phyloP scores from a whole-genome alignment of 2,888 invertebrate species.

The Geophilus truncorum region DNA sequence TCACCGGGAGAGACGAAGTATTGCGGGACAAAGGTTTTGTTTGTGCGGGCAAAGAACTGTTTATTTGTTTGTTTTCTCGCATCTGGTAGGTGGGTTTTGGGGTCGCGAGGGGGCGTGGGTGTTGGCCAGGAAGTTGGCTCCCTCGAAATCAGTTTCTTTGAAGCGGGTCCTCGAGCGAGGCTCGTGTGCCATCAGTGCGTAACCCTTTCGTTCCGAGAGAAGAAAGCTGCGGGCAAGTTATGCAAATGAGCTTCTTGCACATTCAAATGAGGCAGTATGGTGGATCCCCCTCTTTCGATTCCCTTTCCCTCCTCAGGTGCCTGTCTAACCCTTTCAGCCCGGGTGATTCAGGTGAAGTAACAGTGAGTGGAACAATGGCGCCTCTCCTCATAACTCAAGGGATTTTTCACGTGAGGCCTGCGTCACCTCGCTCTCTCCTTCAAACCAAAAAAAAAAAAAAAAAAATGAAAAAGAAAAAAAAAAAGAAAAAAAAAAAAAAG shows the following conservation, averaged over 20 bases:
- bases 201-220: conserved; percentile 23
- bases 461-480: neutral
- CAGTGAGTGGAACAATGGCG: conserved; percentile 24
- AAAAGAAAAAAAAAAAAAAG: neutral
- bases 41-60: neutral
- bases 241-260: conserved; percentile 18
- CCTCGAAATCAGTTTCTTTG: conserved; percentile 18
- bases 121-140: conserved; percentile 24
- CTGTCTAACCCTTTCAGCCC: conserved; percentile 23
- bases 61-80: conserved; percentile 15
- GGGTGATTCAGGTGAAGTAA: conserved; percentile 20
- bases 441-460: neutral
- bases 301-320: conserved; percentile 19
- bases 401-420: conserved; percentile 27
- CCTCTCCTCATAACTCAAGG: conserved; percentile 27
- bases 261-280: conserved; percentile 25
- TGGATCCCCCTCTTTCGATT: conserved; percentile 7
- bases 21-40: no score
- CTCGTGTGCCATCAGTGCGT: conserved; percentile 27
- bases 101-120: conserved; percentile 24
- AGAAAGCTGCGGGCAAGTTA: conserved; percentile 27
- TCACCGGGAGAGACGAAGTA: no score
- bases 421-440: conserved; percentile 23
- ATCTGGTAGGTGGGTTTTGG: conserved; percentile 8
- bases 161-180: conserved; percentile 25